A percentile compares a stretch with the other conserved stretches of the same genome.
Evolutionary conservation across 2,888 invertebrate species (phyloP).

Genomic region (Pterobdella sp.): DNA sequence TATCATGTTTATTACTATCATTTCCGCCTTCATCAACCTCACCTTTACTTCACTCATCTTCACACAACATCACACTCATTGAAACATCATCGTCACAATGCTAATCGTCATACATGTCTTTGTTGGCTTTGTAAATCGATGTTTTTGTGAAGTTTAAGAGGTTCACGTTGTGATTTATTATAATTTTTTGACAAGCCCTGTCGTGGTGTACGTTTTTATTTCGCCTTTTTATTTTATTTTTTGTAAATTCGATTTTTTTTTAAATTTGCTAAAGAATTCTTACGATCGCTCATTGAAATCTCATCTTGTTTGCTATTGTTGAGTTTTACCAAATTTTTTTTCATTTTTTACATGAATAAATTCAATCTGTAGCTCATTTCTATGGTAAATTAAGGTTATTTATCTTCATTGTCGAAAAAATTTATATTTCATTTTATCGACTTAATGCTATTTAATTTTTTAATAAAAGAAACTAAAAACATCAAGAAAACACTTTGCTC

Average conservation of each 20-base stretch:
- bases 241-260: background rate
- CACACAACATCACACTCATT: no score
- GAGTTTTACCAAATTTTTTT: background rate
- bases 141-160: no score
- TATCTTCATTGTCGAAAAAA: no score
- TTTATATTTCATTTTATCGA: no score
- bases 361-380: no score
- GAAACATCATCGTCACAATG: background rate
- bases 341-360: no score
- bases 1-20: background rate
- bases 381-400: no score
- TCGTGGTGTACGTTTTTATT: background rate
- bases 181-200: background rate
- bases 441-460: no score
- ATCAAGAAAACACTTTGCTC: no score
- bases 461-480: no score
- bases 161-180: no score
- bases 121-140: no score
- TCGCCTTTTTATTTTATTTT: background rate
- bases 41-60: background rate
- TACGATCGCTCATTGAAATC: background rate
- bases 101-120: background rate
- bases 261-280: background rate
- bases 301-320: background rate
- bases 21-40: background rate